phyloP scores from a whole-genome alignment of 2,797 vertebrate genomes.

The Ambastaia sidthimunki region DNA sequence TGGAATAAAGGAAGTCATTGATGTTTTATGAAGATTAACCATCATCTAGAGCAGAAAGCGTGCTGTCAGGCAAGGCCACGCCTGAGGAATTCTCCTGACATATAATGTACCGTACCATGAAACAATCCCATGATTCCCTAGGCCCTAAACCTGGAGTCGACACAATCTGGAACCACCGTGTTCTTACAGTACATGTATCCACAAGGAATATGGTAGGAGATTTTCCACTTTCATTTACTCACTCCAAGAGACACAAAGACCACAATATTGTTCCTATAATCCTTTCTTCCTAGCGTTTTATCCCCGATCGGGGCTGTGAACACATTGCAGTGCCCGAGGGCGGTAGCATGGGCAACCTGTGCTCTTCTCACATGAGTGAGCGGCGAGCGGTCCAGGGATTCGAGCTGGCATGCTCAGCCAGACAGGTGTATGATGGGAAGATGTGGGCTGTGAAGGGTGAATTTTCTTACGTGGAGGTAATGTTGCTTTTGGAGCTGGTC shows the following conservation, averaged over 20 bases:
- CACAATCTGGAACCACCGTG: constrained; percentile 7
- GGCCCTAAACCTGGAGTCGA: constrained; percentile 17
- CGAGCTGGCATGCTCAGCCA: constrained; percentile 79
- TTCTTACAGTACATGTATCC: background rate
- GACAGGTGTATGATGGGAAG: constrained; percentile 84
- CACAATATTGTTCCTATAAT: constrained; percentile 76
- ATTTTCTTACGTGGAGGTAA: constrained; percentile 73
- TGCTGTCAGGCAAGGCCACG: constrained; percentile 18
- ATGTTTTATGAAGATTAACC: constrained; percentile 48
- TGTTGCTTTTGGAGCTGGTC: constrained; percentile 75
- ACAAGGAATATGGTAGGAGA: background rate
- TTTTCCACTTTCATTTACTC: constrained; percentile 32
- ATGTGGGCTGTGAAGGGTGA: constrained; percentile 81
- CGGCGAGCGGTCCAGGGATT: constrained; percentile 74
- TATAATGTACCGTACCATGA: constrained; percentile 19
- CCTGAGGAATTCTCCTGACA: constrained; percentile 17
- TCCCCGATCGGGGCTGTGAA: constrained; percentile 74
- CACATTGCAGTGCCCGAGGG: constrained; percentile 83
- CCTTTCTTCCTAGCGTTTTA: constrained; percentile 47
- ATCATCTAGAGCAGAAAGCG: constrained; percentile 27
- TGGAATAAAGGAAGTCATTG: constrained; percentile 37
- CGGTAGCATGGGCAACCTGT: constrained; percentile 80
- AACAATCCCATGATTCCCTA: constrained; percentile 17
- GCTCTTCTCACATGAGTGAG: constrained; percentile 81
- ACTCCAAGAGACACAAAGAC: constrained; percentile 63